A percentile compares a stretch with the other conserved stretches of the same genome.
These are phyloP conservation scores for Nomada fabriciana DNA, from an alignment of 2,888 invertebrate genomes.

Conservation along the genomic window DNA sequence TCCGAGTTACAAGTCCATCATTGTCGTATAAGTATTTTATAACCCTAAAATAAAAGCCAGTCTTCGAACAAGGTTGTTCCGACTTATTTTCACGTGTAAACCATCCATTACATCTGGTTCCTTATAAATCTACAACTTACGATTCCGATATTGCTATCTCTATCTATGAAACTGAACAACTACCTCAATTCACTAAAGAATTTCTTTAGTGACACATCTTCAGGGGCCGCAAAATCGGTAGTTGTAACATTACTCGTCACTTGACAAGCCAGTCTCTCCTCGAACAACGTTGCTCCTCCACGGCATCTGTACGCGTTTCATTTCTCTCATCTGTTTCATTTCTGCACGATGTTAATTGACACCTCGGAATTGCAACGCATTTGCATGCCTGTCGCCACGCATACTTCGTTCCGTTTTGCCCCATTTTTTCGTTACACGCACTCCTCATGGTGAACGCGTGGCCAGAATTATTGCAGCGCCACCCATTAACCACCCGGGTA, in stretches of 20 bases:
- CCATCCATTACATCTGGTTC: too few species aligned
- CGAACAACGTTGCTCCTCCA: conserved; percentile 6
- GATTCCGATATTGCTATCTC: too few species aligned
- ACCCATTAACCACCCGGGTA: conserved; percentile 23
- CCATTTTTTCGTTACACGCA: conserved; percentile 40
- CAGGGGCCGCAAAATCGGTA: conserved; percentile 26
- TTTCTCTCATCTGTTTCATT: too few species aligned
- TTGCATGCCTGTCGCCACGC: conserved; percentile 51
- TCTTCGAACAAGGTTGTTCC: too few species aligned
- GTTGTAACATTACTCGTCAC: conserved; percentile 50
- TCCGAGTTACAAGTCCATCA: too few species aligned
- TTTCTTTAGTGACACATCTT: background rate
- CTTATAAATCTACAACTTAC: too few species aligned
- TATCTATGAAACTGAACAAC: too few species aligned
- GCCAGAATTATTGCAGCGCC: conserved; percentile 38
- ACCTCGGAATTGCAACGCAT: conserved; percentile 64
- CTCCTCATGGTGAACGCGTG: conserved; percentile 27
- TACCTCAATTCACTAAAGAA: too few species aligned
- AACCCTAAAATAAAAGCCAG: too few species aligned
- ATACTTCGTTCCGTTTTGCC: conserved; percentile 35
- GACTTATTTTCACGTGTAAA: too few species aligned
- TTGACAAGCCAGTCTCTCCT: conserved; percentile 24
- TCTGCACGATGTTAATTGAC: conserved; percentile 66
- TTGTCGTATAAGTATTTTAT: too few species aligned
- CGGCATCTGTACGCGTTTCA: conserved; percentile 3